Base-by-base conservation (phyloP, 1,140 invertebrate genomes). In the Calephelis virginiensis region DNA sequence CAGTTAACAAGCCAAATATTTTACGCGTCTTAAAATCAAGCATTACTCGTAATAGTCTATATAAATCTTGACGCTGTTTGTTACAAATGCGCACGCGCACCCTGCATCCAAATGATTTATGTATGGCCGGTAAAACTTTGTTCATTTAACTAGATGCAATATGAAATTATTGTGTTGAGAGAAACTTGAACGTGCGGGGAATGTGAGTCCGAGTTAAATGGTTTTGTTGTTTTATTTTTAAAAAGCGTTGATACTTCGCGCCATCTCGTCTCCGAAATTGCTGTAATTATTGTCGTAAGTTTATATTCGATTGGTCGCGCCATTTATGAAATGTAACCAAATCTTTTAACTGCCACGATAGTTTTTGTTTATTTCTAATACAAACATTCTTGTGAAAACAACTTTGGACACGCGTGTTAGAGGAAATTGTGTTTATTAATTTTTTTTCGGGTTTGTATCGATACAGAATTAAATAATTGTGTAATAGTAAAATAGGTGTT, bases 71-170 rank as follows among this genome's bases (percentile, higher is more conserved):
- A 37, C 47, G 62, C 59, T 48, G 62, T 69, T 69, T 76, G 73
- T 70, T 80, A 79, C 71, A 71, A 72, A 76, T 73, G 67, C 66
- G 70, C 72, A 71, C 81, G 78, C 78, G 81, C 80, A 71, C 76
- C 73, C 67, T 67, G 69, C 67, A 74, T 72, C 73, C 69, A 70
- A 75, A 80, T 84, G 81, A 82, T 83, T 86, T 84, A 86, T 84
- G 79, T 78, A 78, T 79, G 72, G 76, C 76, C 71, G 71, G 68
- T 72, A 71, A 69, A 72, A 72, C 72, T 74, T 65, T 59, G 73
- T 75, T 81, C 78, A 40, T 48, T 49, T 81, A 81, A 81, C 79
- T 81, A 81, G 74, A 81, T 76, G 74, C 73, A 73, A 75, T 79
- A 79, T 56, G 53, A 56, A 37, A 56, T 80, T 78, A 80, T 82